Percentiles rank a stretch among this genome's conserved stretches.
phyloP scores from a whole-genome alignment of 2,888 invertebrate species.

The Andrena camellia region DNA sequence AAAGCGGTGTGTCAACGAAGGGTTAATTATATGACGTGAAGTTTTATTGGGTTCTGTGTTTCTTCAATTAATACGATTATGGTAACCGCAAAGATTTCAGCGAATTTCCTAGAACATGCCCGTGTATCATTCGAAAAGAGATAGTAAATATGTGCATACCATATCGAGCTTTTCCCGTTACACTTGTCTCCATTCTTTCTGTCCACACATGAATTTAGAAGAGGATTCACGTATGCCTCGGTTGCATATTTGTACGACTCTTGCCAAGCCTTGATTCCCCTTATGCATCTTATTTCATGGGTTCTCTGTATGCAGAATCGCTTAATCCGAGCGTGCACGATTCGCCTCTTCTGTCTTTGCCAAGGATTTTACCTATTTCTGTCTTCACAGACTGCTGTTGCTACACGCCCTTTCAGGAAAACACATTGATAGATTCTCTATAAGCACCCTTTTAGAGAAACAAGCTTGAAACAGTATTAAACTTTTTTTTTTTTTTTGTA shows the following conservation, averaged over 20 bases:
- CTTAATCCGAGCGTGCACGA: constrained; percentile 16
- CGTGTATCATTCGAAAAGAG: not conserved
- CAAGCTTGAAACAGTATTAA: not conserved
- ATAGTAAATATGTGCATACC: constrained; percentile 8
- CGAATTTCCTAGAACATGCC: no score
- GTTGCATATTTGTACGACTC: constrained; percentile 49
- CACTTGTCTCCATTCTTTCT: constrained; percentile 21
- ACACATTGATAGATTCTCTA: not conserved
- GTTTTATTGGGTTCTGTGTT: not conserved
- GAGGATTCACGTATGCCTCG: constrained; percentile 38
- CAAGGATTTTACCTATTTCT: not conserved
- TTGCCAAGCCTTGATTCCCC: constrained; percentile 31
- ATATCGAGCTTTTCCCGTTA: constrained; percentile 5
- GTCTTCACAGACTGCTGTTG: not conserved
- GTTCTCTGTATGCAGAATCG: constrained; percentile 4
- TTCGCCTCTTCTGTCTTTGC: not conserved
- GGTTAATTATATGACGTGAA: not conserved
- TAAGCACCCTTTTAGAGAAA: not conserved
- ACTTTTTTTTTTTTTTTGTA: no score
- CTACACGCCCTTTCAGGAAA: not conserved
- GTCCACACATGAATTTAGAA: constrained; percentile 27
- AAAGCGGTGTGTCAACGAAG: no score
- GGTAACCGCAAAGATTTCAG: no score
- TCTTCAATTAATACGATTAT: not conserved
- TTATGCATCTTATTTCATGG: constrained; percentile 6